Percentiles rank a stretch among this genome's conserved stretches.
These are phyloP conservation scores for Alentia gelatinosa DNA, from an alignment of 2,888 invertebrate species.

Conservation along the genomic window DNA sequence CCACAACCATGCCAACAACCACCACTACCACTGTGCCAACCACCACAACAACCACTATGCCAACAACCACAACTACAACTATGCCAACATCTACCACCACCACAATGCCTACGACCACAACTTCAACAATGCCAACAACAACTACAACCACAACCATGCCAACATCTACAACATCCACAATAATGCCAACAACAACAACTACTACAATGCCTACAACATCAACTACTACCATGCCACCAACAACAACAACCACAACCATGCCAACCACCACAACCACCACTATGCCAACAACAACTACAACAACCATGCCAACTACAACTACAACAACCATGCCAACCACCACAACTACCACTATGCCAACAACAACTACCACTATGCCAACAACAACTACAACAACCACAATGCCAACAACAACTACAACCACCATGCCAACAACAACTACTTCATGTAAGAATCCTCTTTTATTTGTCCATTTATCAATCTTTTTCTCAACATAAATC, in stretches of 20 bases:
- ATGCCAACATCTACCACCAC: background rate
- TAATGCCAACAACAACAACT: background rate
- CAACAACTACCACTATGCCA: background rate
- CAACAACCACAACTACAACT: background rate
- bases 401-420: background rate
- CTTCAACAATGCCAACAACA: background rate
- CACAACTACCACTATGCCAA: background rate
- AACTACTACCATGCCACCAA: too few relatives aligned
- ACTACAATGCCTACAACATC: background rate
- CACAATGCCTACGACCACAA: background rate
- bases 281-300: background rate
- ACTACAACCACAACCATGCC: too few relatives aligned
- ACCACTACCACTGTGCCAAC: background rate
- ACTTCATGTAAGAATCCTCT: too few relatives aligned
- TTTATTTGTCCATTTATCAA: too few relatives aligned
- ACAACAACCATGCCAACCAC: background rate
- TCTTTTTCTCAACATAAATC: too few relatives aligned
- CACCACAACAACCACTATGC: background rate
- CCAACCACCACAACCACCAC: background rate
- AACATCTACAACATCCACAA: background rate
- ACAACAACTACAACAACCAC: background rate
- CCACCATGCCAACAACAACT: too few relatives aligned
- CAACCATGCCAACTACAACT: background rate
- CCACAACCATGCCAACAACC: too few relatives aligned
- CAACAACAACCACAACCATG: background rate